Evolutionary conservation across 2,888 invertebrate species (phyloP).

Genomic region (Acronicta psi): DNA sequence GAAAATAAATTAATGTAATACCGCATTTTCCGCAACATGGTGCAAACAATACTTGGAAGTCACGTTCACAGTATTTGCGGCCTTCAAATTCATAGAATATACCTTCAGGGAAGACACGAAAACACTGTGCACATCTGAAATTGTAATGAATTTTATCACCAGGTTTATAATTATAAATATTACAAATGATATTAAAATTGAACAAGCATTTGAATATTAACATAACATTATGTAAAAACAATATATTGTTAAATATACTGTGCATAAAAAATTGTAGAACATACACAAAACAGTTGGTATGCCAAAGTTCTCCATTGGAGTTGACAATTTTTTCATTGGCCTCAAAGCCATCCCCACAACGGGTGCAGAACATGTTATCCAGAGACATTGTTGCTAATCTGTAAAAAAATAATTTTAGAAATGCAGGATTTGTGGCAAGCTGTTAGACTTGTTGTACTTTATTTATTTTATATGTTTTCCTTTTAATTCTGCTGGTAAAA

Average conservation of each 20-base stretch:
- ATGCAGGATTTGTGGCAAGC: neutral
- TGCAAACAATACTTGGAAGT: slow-evolving; percentile 98
- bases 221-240: neutral
- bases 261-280: slow-evolving; percentile 65
- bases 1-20: slow-evolving; percentile 63
- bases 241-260: no score
- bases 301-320: slow-evolving; percentile 99
- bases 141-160: neutral
- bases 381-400: slow-evolving; percentile 92
- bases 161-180: neutral
- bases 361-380: slow-evolving; percentile 97
- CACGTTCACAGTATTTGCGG: slow-evolving; percentile 99
- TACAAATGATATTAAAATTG: neutral
- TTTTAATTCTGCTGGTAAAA: no score
- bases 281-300: slow-evolving; percentile 99
- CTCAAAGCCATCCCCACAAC: slow-evolving; percentile 98
- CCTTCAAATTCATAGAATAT: slow-evolving; percentile 99
- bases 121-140: slow-evolving; percentile 98
- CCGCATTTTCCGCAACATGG: slow-evolving; percentile 96
- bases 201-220: no score
- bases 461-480: neutral
- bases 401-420: slow-evolving; percentile 52
- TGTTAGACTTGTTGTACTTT: slow-evolving; percentile 5
- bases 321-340: slow-evolving; percentile 99
- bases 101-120: slow-evolving; percentile 98